These are phyloP conservation scores for Melanotaenia nigrans DNA, from an alignment of 2,797 vertebrate species.

Conservation along the genomic window DNA sequence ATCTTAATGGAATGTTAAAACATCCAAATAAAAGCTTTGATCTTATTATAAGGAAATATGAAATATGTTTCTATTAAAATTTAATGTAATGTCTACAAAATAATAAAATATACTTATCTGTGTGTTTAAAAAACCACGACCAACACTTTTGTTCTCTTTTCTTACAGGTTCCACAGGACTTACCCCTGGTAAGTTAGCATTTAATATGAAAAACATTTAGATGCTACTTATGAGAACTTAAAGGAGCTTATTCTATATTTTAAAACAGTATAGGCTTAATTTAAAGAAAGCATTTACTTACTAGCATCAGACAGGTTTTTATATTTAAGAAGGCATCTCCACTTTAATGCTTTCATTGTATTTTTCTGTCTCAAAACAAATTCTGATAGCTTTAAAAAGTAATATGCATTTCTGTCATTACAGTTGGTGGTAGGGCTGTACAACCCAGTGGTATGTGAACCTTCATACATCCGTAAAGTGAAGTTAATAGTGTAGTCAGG, in stretches of 20 bases:
- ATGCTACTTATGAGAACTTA: constrained; percentile 1
- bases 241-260: background rate
- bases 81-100: background rate
- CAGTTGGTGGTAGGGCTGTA: constrained; percentile 49
- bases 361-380: background rate
- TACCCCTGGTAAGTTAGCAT: constrained; percentile 48
- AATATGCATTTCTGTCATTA: constrained; percentile 33
- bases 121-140: background rate
- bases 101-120: background rate
- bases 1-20: too few species aligned
- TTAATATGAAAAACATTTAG: background rate
- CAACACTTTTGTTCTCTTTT: constrained; percentile 9
- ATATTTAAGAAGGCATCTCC: background rate
- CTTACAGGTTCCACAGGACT: constrained; percentile 48
- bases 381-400: background rate
- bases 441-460: constrained; percentile 60
- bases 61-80: background rate
- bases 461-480: background rate
- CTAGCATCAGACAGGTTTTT: too few species aligned
- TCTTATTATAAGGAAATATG: too few species aligned
- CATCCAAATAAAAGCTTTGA: too few species aligned
- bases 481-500: background rate
- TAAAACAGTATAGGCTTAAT: background rate
- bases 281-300: background rate
- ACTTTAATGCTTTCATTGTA: constrained; percentile 20